Base-by-base conservation (phyloP, 1,140 invertebrate genomes). In the Lineus longissimus region DNA sequence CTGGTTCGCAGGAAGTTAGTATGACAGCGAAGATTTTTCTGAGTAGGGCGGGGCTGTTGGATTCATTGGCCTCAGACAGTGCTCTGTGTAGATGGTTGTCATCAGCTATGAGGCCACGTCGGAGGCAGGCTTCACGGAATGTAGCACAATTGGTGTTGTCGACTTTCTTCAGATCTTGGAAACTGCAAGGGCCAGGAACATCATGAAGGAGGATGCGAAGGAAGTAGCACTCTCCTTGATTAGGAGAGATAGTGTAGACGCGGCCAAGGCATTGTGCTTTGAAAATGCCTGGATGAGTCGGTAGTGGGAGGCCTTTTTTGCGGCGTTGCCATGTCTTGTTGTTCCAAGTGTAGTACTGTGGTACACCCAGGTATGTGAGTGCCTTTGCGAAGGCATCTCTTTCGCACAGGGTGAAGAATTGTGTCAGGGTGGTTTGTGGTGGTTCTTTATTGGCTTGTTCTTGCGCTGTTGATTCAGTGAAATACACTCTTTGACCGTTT, bases 281-380 rank as follows among this genome's bases (percentile, higher is more conserved):
- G 47, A 51, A 51, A 7, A 51, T 51, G n/a, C n/a, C 47, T 9
- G 47, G 47, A n/a, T 51, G 47, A 51, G 4, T 23, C 6, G 6
- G 4, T 19, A 23, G 6, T 6, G 47, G 47, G 9, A 27, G 6
- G 4, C 47, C 47, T 7, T n/a, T 6, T 51, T 51, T 51, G 6
- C 47, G 61, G 59, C 58, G 47, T 13, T 36, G 29, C 23, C 31
- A 27, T 63, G 40, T 62, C 62, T 73, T 27, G n/a, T 7, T 43
- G 9, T 51, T 65, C 72, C 73, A 79, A 9, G 71, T 76, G 64
- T 71, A 76, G 64, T 77, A 78, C 55, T 61, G 55, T 25, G 77
- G 69, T 17, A 80, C 59, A 61, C 75, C 62, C 23, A 11, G 31
- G 59, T 79, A 78, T 6, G 73, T 59, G 25, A 78, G 55, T 25